phyloP scores from a whole-genome alignment of 1,140 invertebrate species.

The Brachionus angularis region DNA sequence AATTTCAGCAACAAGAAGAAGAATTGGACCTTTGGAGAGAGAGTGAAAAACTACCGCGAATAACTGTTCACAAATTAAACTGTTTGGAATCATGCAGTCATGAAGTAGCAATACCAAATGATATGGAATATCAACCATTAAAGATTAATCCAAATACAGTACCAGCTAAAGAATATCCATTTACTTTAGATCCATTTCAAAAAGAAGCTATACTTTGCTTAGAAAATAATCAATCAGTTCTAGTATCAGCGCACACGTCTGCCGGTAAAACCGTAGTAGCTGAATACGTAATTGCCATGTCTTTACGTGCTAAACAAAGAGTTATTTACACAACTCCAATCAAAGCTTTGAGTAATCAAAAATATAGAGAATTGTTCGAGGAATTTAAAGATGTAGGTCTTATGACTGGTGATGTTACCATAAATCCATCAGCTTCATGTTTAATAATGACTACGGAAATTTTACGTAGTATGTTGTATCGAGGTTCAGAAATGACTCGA shows the following conservation, averaged over 20 bases:
- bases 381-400: constrained; percentile 94
- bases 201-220: constrained; percentile 94
- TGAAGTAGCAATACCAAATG: constrained; percentile 73
- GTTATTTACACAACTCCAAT: constrained; percentile 99
- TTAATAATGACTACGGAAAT: constrained; percentile 99
- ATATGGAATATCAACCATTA: constrained; percentile 72
- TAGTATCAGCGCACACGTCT: constrained; percentile 98
- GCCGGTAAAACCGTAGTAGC: constrained; percentile 98
- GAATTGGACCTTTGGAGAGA: constrained; percentile 35
- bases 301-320: constrained; percentile 69
- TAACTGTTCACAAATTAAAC: constrained; percentile 32
- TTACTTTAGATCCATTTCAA: constrained; percentile 95
- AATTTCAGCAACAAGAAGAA: constrained; percentile 25
- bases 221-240: constrained; percentile 91
- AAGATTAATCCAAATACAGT: constrained; percentile 56
- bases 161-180: constrained; percentile 87
- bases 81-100: constrained; percentile 37
- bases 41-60: constrained; percentile 39
- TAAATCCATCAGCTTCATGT: constrained; percentile 93
- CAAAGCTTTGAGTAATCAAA: constrained; percentile 98
- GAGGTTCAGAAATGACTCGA: constrained; percentile 90
- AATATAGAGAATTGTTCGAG: constrained; percentile 94
- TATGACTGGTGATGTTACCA: constrained; percentile 97
- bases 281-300: constrained; percentile 75
- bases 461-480: constrained; percentile 94